These are phyloP conservation scores for Hiodon tergisus DNA, from an alignment of 2,113 vertebrate species.

Conservation along the genomic window DNA sequence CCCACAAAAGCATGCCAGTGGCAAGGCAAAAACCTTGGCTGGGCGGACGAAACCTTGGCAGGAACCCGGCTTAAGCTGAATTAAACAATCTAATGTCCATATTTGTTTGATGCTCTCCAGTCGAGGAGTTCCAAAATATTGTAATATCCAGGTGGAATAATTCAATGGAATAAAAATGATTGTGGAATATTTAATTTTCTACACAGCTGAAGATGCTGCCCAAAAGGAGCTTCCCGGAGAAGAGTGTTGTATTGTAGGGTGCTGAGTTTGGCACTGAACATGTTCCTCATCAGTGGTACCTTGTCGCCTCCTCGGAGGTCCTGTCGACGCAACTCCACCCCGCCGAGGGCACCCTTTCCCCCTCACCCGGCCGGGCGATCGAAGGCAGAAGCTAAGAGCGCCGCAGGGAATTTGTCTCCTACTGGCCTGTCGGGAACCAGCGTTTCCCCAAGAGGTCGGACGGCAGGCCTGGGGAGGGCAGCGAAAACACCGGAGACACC, in stretches of 20 bases:
- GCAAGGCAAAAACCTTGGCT: too few relatives aligned
- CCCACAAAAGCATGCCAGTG: too few relatives aligned
- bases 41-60: too few relatives aligned
- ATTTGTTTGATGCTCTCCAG: too few relatives aligned
- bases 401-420: neutral
- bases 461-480: neutral
- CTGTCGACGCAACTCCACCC: neutral
- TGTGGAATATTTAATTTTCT: neutral
- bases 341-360: neutral
- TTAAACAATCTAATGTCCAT: too few relatives aligned
- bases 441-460: neutral
- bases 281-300: neutral
- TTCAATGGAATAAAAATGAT: too few relatives aligned
- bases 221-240: neutral
- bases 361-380: neutral
- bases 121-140: too few relatives aligned
- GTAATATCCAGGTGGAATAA: too few relatives aligned
- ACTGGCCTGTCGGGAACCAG: neutral
- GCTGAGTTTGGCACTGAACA: slow-evolving; percentile 15
- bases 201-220: neutral
- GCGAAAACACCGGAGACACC: too few relatives aligned
- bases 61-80: too few relatives aligned
- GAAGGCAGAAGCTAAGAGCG: neutral
- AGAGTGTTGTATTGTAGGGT: slow-evolving; percentile 3
- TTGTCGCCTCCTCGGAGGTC: neutral